A percentile compares a stretch with the other conserved stretches of the same genome.
Conservation (phyloP, 1,140 invertebrate genomes). For the Drosophila simulans region DNA sequence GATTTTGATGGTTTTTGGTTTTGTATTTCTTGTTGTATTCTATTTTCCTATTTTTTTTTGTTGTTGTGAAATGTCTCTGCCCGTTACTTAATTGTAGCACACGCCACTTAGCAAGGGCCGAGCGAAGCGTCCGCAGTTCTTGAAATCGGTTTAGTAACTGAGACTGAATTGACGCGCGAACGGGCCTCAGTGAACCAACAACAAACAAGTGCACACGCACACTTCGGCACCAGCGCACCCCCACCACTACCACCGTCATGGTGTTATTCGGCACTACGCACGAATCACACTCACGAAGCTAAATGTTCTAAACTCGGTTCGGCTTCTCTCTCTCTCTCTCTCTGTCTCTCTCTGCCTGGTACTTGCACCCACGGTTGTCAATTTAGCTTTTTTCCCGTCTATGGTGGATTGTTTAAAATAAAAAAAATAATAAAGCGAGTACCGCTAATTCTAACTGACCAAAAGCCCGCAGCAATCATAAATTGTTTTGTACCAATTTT, state of each 20-base stretch:
- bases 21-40: slow-evolving; percentile 12
- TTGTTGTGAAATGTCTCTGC: slow-evolving; percentile 43
- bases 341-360: not conserved
- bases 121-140: slow-evolving; percentile 65
- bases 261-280: slow-evolving; percentile 28
- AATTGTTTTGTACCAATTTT: too few species aligned
- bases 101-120: slow-evolving; percentile 61
- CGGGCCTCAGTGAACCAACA: slow-evolving; percentile 51
- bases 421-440: too few species aligned
- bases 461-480: too few species aligned
- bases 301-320: slow-evolving; percentile 23
- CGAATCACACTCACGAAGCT: slow-evolving; percentile 16
- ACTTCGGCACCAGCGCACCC: slow-evolving; percentile 13
- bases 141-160: slow-evolving; percentile 75
- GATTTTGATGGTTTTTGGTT: slow-evolving; percentile 14
- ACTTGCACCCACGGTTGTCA: too few species aligned
- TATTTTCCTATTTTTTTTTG: slow-evolving; percentile 9
- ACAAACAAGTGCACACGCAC: slow-evolving; percentile 53
- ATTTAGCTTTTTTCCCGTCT: too few species aligned
- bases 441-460: too few species aligned
- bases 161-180: slow-evolving; percentile 70
- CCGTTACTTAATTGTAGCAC: slow-evolving; percentile 73
- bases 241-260: slow-evolving; percentile 7
- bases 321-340: slow-evolving; percentile 13
- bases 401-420: too few species aligned